A percentile compares a stretch with the other conserved stretches of the same genome.
Conservation (phyloP, 2,888 invertebrate genomes). For the Gnatocerus cornutus region DNA sequence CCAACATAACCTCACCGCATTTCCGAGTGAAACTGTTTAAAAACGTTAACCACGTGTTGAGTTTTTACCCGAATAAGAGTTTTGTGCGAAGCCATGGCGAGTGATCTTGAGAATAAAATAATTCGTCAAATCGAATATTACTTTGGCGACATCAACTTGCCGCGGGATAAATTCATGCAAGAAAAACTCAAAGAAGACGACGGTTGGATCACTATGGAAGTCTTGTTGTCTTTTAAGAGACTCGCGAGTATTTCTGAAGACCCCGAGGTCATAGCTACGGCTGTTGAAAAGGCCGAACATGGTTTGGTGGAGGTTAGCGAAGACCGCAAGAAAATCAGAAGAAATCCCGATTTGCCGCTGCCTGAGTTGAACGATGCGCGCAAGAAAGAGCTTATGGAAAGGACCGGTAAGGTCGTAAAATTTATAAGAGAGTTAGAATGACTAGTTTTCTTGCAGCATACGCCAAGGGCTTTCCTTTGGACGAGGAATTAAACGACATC, state of each 20-base stretch:
- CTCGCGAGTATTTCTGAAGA: conserved; percentile 83
- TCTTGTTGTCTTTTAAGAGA: conserved; percentile 92
- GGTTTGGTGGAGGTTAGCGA: conserved; percentile 82
- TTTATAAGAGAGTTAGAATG: no score
- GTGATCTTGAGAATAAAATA: conserved; percentile 75
- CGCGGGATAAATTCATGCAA: conserved; percentile 93
- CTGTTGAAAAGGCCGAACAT: conserved; percentile 83
- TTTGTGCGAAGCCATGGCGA: conserved; percentile 24
- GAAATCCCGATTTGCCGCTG: conserved; percentile 82
- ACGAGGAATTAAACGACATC: conserved; percentile 78
- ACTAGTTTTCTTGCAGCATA: conserved; percentile 75
- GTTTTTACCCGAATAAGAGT: not conserved
- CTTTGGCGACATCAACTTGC: conserved; percentile 92
- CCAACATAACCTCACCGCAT: no score
- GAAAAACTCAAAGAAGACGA: conserved; percentile 89
- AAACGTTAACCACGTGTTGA: conserved; percentile 19
- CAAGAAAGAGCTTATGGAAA: conserved; percentile 82
- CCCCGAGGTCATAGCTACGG: conserved; percentile 79
- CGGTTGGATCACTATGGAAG: conserved; percentile 91
- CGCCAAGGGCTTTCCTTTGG: conserved; percentile 88
- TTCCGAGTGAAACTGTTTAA: no score
- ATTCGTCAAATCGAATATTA: conserved; percentile 81
- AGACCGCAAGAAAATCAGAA: conserved; percentile 78
- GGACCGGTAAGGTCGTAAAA: conserved; percentile 73
- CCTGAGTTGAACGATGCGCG: conserved; percentile 91